Percentiles rank a stretch among this genome's conserved stretches.
These are phyloP conservation scores for Campoletis sonorensis DNA, from an alignment of 1,140 invertebrate species.

Conservation along the genomic window DNA sequence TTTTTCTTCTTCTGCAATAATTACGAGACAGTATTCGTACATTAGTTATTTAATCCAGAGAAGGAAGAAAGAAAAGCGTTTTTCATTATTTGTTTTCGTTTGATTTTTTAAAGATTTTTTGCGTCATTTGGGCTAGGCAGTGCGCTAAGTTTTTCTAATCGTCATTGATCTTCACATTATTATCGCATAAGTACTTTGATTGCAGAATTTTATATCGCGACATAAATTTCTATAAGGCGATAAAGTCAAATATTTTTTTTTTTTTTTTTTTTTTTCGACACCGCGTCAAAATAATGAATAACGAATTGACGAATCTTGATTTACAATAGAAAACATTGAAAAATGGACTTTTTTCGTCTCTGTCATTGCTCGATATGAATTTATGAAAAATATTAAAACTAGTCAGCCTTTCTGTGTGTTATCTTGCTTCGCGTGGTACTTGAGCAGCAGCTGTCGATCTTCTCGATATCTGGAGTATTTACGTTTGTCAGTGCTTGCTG, in stretches of 20 bases:
- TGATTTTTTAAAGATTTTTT: too few species aligned
- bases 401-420: constrained; percentile 76
- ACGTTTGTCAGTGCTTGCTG: constrained; percentile 65
- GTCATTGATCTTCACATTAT: background rate
- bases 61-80: constrained; percentile 50
- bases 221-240: background rate
- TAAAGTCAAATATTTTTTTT: too few species aligned
- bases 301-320: constrained; percentile 13
- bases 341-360: constrained; percentile 43
- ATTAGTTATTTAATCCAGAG: constrained; percentile 49
- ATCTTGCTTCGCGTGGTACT: constrained; percentile 73
- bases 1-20: constrained; percentile 55
- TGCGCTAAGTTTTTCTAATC: background rate
- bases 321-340: background rate
- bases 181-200: constrained; percentile 30
- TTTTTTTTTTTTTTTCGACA: background rate
- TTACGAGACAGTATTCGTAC: constrained; percentile 53
- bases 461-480: constrained; percentile 62
- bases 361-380: constrained; percentile 57
- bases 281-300: background rate
- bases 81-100: constrained; percentile 21
- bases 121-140: too few species aligned
- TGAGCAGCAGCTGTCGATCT: constrained; percentile 74
- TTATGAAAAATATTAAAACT: constrained; percentile 70
- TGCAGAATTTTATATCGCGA: background rate